Percentiles rank a stretch among this genome's conserved stretches.
Evolutionary conservation across 2,113 vertebrate species (phyloP).

Genomic region (Lepidothrix coronata): DNA sequence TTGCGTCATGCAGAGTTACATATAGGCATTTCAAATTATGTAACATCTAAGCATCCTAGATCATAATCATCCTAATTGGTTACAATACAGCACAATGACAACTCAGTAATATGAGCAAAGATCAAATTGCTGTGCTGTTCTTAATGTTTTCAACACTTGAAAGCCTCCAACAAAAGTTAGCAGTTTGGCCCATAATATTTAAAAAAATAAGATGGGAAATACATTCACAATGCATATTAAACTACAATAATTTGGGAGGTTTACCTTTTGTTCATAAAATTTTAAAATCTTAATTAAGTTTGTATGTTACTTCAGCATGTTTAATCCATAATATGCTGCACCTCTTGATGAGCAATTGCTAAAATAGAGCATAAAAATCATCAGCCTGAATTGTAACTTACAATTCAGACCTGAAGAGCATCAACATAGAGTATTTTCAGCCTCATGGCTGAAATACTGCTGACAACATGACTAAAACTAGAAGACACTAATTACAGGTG

Average conservation of each 20-base stretch:
- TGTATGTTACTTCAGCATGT: not conserved
- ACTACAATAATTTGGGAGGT: not conserved
- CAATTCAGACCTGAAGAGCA: not conserved
- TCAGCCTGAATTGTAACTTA: not conserved
- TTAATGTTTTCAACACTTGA: not conserved
- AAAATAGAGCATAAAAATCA: conserved; percentile 17
- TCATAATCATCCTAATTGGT: not conserved
- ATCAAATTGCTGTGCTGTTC: conserved; percentile 30
- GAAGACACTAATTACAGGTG: not conserved
- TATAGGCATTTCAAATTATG: conserved; percentile 28
- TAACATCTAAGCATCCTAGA: conserved; percentile 33
- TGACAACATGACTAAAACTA: not conserved
- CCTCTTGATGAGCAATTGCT: conserved; percentile 61
- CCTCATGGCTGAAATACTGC: not conserved
- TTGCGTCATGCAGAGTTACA: conserved; percentile 58
- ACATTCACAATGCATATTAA: not conserved
- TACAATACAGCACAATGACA: conserved; percentile 38
- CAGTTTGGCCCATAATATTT: not conserved
- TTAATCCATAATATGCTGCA: conserved; percentile 50
- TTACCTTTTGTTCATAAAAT: not conserved
- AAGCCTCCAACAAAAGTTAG: not conserved
- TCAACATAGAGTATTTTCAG: not conserved
- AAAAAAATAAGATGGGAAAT: not conserved
- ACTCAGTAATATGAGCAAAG: not conserved
- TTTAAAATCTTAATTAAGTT: not conserved